These are phyloP conservation scores for Drepanosiphum platanoidis DNA, from an alignment of 2,888 invertebrate species.

Conservation along the genomic window DNA sequence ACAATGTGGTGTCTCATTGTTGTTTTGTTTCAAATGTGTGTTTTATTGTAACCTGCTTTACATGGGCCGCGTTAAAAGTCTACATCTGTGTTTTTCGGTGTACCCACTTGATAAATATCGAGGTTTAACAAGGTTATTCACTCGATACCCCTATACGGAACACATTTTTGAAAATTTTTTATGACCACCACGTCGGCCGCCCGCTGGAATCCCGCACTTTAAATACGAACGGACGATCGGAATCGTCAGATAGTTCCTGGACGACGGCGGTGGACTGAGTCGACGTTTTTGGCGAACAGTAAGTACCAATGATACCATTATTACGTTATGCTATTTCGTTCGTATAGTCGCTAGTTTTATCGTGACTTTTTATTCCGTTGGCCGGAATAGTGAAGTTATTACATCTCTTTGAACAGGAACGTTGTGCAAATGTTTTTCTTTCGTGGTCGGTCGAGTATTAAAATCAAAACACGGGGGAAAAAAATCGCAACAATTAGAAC, in stretches of 20 bases:
- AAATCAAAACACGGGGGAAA: not conserved
- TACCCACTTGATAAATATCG: slow-evolving; percentile 19
- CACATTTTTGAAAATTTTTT: not conserved
- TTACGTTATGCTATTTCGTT: not conserved
- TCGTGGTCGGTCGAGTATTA: not conserved
- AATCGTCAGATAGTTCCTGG: not conserved
- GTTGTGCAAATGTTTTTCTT: slow-evolving; percentile 1
- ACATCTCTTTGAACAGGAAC: not conserved
- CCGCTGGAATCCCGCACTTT: not conserved
- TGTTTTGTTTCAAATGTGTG: not conserved
- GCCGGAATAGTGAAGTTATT: no score
- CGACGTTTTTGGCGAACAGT: slow-evolving; percentile 25
- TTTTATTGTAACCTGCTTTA: not conserved
- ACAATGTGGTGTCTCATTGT: not conserved
- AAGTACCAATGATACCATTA: not conserved
- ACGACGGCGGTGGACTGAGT: slow-evolving; percentile 1
- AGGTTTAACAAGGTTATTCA: slow-evolving; percentile 40
- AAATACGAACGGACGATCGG: not conserved
- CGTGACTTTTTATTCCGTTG: not conserved
- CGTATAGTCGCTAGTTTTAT: not conserved
- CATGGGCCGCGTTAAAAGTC: not conserved
- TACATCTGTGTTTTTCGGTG: slow-evolving; percentile 4
- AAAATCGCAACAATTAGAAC: not conserved
- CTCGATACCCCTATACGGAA: slow-evolving; percentile 30
- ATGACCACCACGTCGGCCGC: not conserved